Conservation (phyloP, 2,797 vertebrate species). For the Cynopterus sphinx region DNA sequence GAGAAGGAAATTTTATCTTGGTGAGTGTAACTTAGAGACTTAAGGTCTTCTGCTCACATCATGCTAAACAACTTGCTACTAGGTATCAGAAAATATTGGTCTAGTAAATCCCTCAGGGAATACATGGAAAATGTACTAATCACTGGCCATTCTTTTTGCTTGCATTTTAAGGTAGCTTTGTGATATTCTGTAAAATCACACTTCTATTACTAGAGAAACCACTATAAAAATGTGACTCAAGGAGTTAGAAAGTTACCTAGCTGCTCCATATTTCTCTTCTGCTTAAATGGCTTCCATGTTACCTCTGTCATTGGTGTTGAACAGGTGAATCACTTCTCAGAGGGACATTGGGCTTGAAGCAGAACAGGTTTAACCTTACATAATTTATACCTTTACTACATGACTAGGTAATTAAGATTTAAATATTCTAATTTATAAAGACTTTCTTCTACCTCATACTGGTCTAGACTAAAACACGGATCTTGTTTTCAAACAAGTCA, state of each 20-base stretch:
- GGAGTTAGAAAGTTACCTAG: background rate
- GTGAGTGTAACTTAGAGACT: background rate
- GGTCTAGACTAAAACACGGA: background rate
- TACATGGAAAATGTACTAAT: background rate
- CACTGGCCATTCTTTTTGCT: background rate
- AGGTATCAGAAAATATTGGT: background rate
- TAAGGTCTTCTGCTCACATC: background rate
- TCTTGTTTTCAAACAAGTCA: background rate
- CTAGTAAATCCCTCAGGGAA: background rate
- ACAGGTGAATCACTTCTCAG: background rate
- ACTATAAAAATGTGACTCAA: constrained; percentile 30
- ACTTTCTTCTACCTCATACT: background rate
- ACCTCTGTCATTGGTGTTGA: background rate
- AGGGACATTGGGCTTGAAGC: background rate
- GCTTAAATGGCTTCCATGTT: background rate
- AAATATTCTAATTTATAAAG: constrained; percentile 16
- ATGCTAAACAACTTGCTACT: background rate
- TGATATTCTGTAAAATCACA: constrained; percentile 21
- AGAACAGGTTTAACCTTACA: background rate
- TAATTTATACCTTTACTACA: background rate
- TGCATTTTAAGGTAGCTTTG: constrained; percentile 17
- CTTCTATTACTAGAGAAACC: constrained; percentile 35
- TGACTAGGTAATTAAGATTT: constrained; percentile 8
- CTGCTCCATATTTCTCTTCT: background rate
- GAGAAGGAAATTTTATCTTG: background rate